Conservation (phyloP, 2,797 vertebrate genomes). For the Spinus pinus region DNA sequence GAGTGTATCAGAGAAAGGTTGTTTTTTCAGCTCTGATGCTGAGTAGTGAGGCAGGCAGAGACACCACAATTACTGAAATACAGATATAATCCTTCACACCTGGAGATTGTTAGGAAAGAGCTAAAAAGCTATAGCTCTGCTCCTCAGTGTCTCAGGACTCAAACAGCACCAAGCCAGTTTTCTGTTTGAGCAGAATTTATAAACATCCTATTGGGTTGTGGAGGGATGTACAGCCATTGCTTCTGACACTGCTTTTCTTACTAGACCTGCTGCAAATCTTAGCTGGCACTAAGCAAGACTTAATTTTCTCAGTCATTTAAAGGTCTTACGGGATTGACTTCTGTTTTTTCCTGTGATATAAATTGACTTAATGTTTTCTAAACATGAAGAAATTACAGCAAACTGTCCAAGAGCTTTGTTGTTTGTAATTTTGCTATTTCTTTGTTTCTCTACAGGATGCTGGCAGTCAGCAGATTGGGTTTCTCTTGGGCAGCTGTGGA, state of each 20-base stretch:
- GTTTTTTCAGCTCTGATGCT: background rate
- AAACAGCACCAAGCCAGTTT: background rate
- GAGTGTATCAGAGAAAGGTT: background rate
- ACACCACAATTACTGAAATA: background rate
- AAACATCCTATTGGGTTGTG: background rate
- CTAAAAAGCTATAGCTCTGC: background rate
- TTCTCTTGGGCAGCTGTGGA: conserved; percentile 93
- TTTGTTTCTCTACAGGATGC: conserved; percentile 81
- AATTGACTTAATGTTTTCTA: background rate
- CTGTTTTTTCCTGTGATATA: background rate
- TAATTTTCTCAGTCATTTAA: background rate
- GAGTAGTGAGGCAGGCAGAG: background rate
- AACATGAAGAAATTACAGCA: background rate
- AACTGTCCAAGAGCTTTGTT: background rate
- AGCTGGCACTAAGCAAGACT: background rate
- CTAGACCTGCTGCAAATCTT: background rate
- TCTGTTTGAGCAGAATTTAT: background rate
- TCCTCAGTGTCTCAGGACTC: background rate
- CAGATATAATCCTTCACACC: accelerated
- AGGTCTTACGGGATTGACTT: background rate
- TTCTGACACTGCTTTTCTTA: background rate
- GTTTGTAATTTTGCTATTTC: background rate
- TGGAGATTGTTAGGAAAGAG: background rate
- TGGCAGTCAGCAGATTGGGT: conserved; percentile 94
- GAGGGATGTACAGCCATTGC: background rate